Conservation (phyloP, 2,797 vertebrate genomes). For the Gymnoscopelus braueri region DNA sequence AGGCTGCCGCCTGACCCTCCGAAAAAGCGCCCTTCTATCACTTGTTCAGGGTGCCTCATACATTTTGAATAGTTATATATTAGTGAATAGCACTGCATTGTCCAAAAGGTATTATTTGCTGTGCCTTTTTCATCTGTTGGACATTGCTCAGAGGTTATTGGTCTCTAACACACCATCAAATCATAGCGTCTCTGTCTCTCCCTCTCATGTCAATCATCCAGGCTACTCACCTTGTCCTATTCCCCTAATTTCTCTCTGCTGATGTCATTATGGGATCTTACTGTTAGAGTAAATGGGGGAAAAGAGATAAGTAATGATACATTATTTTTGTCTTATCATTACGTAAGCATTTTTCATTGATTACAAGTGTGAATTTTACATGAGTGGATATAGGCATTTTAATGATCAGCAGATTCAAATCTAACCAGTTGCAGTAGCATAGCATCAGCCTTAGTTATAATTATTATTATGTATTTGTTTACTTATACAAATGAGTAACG, state of each 20-base stretch:
- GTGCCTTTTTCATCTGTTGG: background rate
- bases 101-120: background rate
- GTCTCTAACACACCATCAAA: background rate
- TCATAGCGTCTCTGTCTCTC: background rate
- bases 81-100: constrained; percentile 1
- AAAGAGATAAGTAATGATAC: no score
- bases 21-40: background rate
- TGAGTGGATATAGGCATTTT: background rate
- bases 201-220: background rate
- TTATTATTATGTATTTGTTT: no score
- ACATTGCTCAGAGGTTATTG: background rate
- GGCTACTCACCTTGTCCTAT: no score
- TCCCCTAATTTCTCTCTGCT: no score
- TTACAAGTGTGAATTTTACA: no score
- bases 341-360: no score
- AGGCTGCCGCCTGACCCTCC: constrained; percentile 19
- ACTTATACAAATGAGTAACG: no score
- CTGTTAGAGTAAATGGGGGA: no score
- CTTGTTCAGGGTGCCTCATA: background rate
- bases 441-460: no score
- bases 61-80: constrained; percentile 12
- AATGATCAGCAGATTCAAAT: background rate
- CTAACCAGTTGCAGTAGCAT: background rate
- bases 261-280: no score
- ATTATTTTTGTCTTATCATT: no score